phyloP scores from a whole-genome alignment of 1,140 invertebrate genomes.

The Tribolium madens region DNA sequence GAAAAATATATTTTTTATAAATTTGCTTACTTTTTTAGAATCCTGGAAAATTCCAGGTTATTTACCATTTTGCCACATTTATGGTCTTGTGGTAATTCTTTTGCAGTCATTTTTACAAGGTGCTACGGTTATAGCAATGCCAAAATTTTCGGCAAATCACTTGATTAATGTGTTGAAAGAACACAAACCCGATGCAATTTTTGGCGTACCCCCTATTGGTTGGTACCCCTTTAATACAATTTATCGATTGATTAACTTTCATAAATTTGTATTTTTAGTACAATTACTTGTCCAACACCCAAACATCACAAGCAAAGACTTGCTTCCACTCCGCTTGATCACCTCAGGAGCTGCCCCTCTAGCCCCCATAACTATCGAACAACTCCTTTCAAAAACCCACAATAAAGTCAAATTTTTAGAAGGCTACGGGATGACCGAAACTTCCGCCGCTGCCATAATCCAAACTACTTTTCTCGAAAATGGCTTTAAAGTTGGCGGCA shows the following conservation, averaged over 20 bases:
- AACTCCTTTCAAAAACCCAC: slow-evolving; percentile 66
- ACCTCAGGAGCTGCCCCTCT: slow-evolving; percentile 78
- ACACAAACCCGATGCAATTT: slow-evolving; percentile 68
- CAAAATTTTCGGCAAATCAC: slow-evolving; percentile 76
- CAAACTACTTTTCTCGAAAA: slow-evolving; percentile 62
- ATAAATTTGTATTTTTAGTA: slow-evolving; percentile 59
- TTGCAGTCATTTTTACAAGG: slow-evolving; percentile 73
- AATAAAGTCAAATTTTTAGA: slow-evolving; percentile 61
- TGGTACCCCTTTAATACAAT: slow-evolving; percentile 57
- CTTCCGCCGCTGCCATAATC: slow-evolving; percentile 67
- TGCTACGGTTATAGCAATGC: slow-evolving; percentile 75
- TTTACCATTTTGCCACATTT: slow-evolving; percentile 88
- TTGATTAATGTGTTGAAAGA: slow-evolving; percentile 70
- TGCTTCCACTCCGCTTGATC: slow-evolving; percentile 68
- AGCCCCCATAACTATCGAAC: slow-evolving; percentile 69
- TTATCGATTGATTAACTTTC: slow-evolving; percentile 46
- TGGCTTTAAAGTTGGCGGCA: slow-evolving; percentile 55
- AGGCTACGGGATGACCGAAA: slow-evolving; percentile 77
- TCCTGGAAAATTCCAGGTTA: slow-evolving; percentile 66
- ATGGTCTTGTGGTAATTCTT: slow-evolving; percentile 74
- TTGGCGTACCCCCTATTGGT: slow-evolving; percentile 72
- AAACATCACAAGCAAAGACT: slow-evolving; percentile 69
- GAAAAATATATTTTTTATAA: too few species aligned
- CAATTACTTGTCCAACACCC: slow-evolving; percentile 77
- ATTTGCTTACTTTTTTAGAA: background rate